Evolutionary conservation across 2,888 invertebrate genomes (phyloP).

Genomic region (Zygogramma bicolorata): DNA sequence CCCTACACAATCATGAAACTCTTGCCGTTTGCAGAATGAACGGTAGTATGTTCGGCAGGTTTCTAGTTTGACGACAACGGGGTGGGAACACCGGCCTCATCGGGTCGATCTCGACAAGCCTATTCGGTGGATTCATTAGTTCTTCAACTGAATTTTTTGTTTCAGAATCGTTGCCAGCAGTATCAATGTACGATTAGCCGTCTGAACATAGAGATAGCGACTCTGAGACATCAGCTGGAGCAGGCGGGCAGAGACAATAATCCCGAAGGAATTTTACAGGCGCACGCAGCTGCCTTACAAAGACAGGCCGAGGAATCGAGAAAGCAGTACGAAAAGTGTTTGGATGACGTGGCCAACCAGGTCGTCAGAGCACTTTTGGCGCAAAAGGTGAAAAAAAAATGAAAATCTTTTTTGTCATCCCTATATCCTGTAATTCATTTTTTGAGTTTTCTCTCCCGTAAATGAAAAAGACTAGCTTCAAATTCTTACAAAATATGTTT

Average conservation of each 20-base stretch:
- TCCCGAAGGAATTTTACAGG: constrained; percentile 71
- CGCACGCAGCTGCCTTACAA: constrained; percentile 73
- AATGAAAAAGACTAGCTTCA: no score
- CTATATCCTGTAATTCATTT: no score
- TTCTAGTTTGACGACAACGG: no score
- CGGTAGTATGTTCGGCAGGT: no score
- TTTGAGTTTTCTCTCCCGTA: no score
- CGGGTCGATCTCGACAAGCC: no score
- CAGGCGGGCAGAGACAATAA: constrained; percentile 66
- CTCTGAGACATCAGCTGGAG: constrained; percentile 73
- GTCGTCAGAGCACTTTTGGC: constrained; percentile 85
- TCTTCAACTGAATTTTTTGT: constrained; percentile 29
- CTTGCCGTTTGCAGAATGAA: no score
- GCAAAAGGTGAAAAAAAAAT: constrained; percentile 77
- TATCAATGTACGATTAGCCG: constrained; percentile 77
- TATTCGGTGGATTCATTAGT: no score
- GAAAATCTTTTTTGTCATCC: no score
- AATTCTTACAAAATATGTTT: no score
- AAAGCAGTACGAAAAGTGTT: constrained; percentile 81
- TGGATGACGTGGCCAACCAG: constrained; percentile 87
- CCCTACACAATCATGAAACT: no score
- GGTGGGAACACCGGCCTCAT: no score
- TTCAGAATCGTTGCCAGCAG: constrained; percentile 78
- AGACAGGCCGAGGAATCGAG: constrained; percentile 76
- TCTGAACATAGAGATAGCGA: constrained; percentile 77